These are phyloP conservation scores for Julus scanicus DNA, from an alignment of 2,888 invertebrate species.

Conservation along the genomic window DNA sequence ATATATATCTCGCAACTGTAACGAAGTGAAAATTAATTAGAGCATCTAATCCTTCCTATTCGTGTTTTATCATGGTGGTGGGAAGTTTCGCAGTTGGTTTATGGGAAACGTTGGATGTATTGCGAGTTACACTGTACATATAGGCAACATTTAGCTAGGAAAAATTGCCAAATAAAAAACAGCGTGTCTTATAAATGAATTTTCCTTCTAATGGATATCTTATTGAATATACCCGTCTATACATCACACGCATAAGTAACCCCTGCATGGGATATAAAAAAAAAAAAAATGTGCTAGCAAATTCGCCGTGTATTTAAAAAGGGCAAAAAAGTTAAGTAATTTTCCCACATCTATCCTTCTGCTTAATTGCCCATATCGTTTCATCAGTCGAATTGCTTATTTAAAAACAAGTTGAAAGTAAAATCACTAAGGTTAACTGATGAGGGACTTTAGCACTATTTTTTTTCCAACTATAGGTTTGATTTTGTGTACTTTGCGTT, in stretches of 20 bases:
- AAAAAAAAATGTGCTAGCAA: not conserved
- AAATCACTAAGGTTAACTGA: constrained; percentile 28
- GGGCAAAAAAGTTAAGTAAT: constrained; percentile 36
- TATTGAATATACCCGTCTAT: constrained; percentile 5
- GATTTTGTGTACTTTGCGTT: constrained; percentile 7
- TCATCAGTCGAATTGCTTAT: not conserved
- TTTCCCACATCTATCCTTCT: constrained; percentile 20
- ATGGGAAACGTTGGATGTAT: constrained; percentile 9
- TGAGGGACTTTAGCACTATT: constrained; percentile 7
- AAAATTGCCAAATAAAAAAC: not conserved
- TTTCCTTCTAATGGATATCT: constrained; percentile 29
- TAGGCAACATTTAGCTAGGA: not conserved
- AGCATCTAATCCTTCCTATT: constrained; percentile 44
- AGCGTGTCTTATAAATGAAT: constrained; percentile 1
- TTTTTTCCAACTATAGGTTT: not conserved
- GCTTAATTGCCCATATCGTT: constrained; percentile 7
- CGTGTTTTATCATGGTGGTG: not conserved
- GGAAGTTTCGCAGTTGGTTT: not conserved
- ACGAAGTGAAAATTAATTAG: constrained; percentile 55
- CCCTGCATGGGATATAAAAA: not conserved
- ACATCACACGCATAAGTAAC: not conserved
- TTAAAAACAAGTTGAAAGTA: constrained; percentile 22
- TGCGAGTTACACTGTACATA: not conserved
- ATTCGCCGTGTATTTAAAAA: not conserved
- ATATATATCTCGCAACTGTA: constrained; percentile 36